Base-by-base conservation (phyloP, 1,140 invertebrate genomes). In the Ostrea denselamellosa region DNA sequence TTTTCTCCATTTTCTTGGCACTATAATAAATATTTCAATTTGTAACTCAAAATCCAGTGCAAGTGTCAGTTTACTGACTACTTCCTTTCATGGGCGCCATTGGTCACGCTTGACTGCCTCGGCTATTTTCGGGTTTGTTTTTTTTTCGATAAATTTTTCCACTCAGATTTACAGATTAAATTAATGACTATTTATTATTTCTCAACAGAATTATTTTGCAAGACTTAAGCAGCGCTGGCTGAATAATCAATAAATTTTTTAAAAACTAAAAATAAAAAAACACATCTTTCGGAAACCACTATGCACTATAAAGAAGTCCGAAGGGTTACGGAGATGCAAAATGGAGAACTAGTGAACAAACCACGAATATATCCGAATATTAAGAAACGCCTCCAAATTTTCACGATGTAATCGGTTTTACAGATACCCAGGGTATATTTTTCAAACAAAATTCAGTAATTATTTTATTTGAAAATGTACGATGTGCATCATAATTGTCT, bases 51-150 rank as follows among this genome's bases (percentile, higher is more conserved):
- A 44, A 77, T 28, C n/a, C 25, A 34, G 28, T 25, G 22, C 25
- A 77, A 25, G 68, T 77, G 68, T 62, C 25, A 28, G 8, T 77
- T 28, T 10, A 22, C 25, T 22, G 8, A 28, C 68, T 28, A 77
- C 68, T 77, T 77, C 68, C 68, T 77, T 25, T 77, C 68, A 34
- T 25, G 12, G 68, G 68, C 68, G 68, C 68, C 68, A 77, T 77
- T 77, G 25, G 56, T 77, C 25, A 77, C 25, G 68, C 68, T 28
- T 34, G 8, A 77, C 68, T 77, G 68, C 22, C n/a, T 34, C 68
- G 68, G 68, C 0, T 77, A 77, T 77, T 28, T 77, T 28, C 68
- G 68, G 65, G 28, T 25, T 71, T 28, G n/a, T n/a, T n/a, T n/a
- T n/a, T 44, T 44, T 34, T 12, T 17, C 68, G 68, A 9, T 4